Base-by-base conservation (phyloP, 2,888 invertebrate species). In the Xylophagus ater region DNA sequence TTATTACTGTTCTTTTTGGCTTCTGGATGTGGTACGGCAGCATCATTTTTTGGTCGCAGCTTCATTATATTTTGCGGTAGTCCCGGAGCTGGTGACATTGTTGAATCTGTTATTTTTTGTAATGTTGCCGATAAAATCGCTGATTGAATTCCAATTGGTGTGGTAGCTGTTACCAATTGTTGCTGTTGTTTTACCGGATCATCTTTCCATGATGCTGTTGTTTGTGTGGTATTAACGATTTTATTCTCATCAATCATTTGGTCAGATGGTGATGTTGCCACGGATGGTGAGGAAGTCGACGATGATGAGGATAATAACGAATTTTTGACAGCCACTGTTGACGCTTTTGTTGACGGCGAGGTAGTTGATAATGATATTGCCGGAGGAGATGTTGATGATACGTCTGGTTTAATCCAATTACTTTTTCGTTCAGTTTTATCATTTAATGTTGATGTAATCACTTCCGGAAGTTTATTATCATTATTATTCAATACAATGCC, bases 11-110 rank as follows among this genome's bases (percentile, higher is more conserved):
- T 45, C 26, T 31, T 20, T 43, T 46, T 46, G 23, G 43, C 38
- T 55, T 78, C 76, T n/a, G 77, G 78, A 63, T 77, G 78, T 0
- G 80, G 78, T 32, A 77, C 75, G 47, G 66, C 67, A 18, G 52
- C 49, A 41, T 50, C 47, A 36, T 48, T 49, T 42, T 49, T 42
- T 9, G 62, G 55, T 42, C 63, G 58, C 47, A 67, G 62, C 53
- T 71, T 68, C 26, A 63, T 58, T 52, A 68, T 60, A 47, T 66
- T 60, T 36, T 65, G 56, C 47, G 59, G 53, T 29, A 69, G 66
- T 41, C 41, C 61, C 59, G 50, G 74, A 72, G 31, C 38, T 42
- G 33, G 40, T 21, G 39, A 28, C 28, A 18, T 55, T 44, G 51
- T 59, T 42, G 58, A 50, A 42, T 60, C 46, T 38, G 41, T 41